phyloP scores from a whole-genome alignment of 1,140 invertebrate genomes.

The Spodoptera frugiperda region DNA sequence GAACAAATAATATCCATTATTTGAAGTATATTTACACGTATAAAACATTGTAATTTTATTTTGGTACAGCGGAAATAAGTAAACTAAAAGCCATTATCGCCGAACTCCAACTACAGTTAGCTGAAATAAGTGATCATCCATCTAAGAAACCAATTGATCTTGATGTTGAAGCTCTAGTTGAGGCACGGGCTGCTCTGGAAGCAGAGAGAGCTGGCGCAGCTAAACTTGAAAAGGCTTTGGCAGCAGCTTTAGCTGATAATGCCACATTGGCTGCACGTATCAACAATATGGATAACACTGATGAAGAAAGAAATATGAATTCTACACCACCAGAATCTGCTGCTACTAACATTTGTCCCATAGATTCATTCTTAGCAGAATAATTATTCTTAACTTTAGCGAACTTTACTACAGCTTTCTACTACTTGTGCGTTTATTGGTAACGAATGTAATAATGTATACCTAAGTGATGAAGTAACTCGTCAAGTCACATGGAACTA shows the following conservation, averaged over 20 bases:
- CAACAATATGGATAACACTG: constrained; percentile 58
- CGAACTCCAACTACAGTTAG: constrained; percentile 64
- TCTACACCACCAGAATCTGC: constrained; percentile 35
- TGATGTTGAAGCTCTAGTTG: constrained; percentile 59
- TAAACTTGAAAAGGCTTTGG: constrained; percentile 67
- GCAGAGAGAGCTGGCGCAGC: constrained; percentile 67
- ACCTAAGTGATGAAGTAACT: constrained; percentile 2
- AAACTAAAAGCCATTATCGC: constrained; percentile 61
- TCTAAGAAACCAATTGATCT: constrained; percentile 48
- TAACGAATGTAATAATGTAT: not conserved
- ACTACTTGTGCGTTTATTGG: no score
- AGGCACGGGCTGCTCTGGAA: constrained; percentile 67
- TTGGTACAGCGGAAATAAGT: constrained; percentile 70
- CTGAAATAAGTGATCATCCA: constrained; percentile 43
- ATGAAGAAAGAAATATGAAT: constrained; percentile 33
- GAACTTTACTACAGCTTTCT: no score
- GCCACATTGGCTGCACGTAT: constrained; percentile 64
- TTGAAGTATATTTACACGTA: no score
- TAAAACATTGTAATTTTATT: not conserved
- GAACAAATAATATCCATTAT: not conserved
- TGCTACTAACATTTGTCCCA: constrained; percentile 64
- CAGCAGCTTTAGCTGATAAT: constrained; percentile 70
- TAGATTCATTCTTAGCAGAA: constrained; percentile 76
- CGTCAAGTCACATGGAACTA: constrained; percentile 10
- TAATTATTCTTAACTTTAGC: constrained; percentile 51